phyloP scores from a whole-genome alignment of 2,888 invertebrate species.

The Euzetes globulus region DNA sequence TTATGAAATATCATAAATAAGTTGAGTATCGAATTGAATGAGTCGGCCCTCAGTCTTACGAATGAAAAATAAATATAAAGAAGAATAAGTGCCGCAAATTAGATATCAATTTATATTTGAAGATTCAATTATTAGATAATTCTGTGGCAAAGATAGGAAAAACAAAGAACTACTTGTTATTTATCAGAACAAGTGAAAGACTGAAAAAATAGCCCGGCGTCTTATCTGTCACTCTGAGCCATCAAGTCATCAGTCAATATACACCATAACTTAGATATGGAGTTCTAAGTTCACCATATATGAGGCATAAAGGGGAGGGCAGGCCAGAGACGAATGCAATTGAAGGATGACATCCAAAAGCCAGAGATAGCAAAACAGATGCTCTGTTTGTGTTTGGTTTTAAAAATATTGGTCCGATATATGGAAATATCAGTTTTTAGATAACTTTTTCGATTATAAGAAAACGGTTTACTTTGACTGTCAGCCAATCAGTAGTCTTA shows the following conservation, averaged over 20 bases:
- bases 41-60: no score
- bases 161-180: conserved; percentile 2
- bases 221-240: not conserved
- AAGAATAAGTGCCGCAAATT: conserved; percentile 5
- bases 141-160: not conserved
- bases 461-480: not conserved
- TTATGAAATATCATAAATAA: no score
- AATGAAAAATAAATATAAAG: not conserved
- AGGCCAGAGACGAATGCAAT: not conserved
- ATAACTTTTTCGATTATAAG: not conserved
- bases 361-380: not conserved
- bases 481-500: not conserved
- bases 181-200: not conserved
- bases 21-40: no score
- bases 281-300: not conserved
- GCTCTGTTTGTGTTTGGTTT: not conserved
- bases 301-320: not conserved
- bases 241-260: conserved; percentile 8
- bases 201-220: not conserved
- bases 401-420: not conserved
- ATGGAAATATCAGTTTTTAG: no score
- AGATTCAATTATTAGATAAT: conserved; percentile 9
- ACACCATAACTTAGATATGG: not conserved
- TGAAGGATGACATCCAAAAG: not conserved
- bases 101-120: not conserved